Base-by-base conservation (phyloP, 2,888 invertebrate genomes). In the Latrodectus elegans region DNA sequence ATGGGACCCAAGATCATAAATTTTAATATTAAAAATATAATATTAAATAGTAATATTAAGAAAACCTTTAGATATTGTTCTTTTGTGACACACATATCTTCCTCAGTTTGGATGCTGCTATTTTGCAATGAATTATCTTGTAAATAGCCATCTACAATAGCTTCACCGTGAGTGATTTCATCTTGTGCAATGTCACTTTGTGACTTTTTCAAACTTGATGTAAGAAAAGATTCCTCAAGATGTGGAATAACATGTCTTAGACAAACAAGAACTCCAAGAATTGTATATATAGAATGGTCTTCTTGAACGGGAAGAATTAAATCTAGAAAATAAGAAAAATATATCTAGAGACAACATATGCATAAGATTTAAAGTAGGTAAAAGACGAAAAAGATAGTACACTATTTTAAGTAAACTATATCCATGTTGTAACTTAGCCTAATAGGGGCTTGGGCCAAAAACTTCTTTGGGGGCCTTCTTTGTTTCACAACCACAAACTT, bases 211-310 rank as follows among this genome's bases (percentile, higher is more conserved):
- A 91, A 88, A 70, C 60, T 79, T 17, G 70, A 73, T 51, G 73
- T 65, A 15, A 65, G 15, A 51, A 91, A 91, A 80, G 91, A 90
- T 64, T 91, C 91, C 22, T 90, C 90, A 26, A 93, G 89, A 78
- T 94, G 93, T 6, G 95, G 95, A 89, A 95, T 92, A 88, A 95
- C 92, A 88, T 94, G 92, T 90, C 95, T 94, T 87, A 96, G 91
- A 91, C 95, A 94, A 71, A 94, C 94, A 89, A 96, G 93, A 74
- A 94, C 94, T 73, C 96, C 96, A 85, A 95, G 93, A 88, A 95
- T 93, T 74, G 93, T 92, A 90, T 93, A 92, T 83, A 93, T 92
- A 1, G 93, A 92, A 72, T 93, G 93, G 49, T 94, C 94, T n/a
- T 92, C 91, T 26, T 93, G 92, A 0, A 94, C 92, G 0, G 94